Percentiles rank a stretch among this genome's conserved stretches.
Conservation (phyloP, 2,797 vertebrate species). For the Myotis findleyi region DNA sequence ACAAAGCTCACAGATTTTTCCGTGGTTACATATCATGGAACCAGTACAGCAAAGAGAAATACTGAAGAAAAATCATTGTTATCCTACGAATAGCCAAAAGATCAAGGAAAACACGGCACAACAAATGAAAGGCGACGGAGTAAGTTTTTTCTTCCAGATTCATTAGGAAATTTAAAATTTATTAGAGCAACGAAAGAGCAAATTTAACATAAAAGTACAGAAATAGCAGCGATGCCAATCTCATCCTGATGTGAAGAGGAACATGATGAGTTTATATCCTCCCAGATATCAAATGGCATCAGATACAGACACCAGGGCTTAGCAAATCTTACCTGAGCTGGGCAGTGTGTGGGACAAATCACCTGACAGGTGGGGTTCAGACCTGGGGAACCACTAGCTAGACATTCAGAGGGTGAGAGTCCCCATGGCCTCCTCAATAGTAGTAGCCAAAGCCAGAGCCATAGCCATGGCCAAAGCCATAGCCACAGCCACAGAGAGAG, state of each 20-base stretch:
- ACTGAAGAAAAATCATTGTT: neutral
- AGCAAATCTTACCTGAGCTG: neutral
- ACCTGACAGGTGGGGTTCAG: neutral
- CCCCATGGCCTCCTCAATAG: too few relatives aligned
- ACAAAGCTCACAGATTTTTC: neutral
- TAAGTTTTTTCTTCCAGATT: neutral
- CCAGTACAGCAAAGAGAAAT: neutral
- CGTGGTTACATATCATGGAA: neutral
- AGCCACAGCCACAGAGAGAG: slow-evolving; percentile 35
- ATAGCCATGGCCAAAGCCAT: neutral
- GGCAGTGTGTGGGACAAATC: neutral
- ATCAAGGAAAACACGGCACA: neutral
- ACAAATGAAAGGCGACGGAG: neutral
- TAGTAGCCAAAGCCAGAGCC: neutral
- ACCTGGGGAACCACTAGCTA: neutral
- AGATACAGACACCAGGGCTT: neutral
- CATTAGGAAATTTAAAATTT: neutral
- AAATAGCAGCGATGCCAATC: neutral
- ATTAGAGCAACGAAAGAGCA: neutral
- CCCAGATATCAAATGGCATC: neutral
- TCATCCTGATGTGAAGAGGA: neutral
- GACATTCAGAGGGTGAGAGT: too few relatives aligned
- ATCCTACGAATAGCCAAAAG: neutral
- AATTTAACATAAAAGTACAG: neutral
- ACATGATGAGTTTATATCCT: neutral